Evolutionary conservation across 2,113 vertebrate species (phyloP).

Genomic region (Esox niger): DNA sequence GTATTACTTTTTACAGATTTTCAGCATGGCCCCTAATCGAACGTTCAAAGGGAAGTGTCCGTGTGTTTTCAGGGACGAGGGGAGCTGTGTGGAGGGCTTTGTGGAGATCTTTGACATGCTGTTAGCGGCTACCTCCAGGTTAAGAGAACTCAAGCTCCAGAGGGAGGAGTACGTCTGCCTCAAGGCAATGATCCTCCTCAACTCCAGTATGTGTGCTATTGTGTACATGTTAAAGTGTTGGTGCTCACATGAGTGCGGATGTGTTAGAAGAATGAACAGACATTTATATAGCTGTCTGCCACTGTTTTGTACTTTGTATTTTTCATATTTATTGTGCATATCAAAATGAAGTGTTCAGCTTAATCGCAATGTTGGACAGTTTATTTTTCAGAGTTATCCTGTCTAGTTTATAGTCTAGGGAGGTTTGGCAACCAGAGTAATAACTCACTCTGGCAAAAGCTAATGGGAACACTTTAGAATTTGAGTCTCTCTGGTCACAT

Average conservation of each 20-base stretch:
- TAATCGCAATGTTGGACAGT: neutral
- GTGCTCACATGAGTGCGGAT: conserved; percentile 2
- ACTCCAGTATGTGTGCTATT: conserved; percentile 87
- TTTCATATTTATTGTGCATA: no score
- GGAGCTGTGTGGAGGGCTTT: conserved; percentile 93
- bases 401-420: conserved; percentile 9
- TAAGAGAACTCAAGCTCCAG: conserved; percentile 92
- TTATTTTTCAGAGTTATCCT: conserved; percentile 12
- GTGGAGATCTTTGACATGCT: conserved; percentile 98
- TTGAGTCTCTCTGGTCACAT: conserved; percentile 12
- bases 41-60: neutral
- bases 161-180: conserved; percentile 95
- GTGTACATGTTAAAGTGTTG: conserved; percentile 20
- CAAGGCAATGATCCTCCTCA: conserved; percentile 98
- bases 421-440: conserved; percentile 28
- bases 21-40: no score
- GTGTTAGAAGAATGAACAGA: neutral
- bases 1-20: no score
- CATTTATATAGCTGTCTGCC: neutral
- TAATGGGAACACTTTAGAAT: conserved; percentile 40
- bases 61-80: conserved; percentile 81
- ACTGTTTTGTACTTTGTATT: no score
- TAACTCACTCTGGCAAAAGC: conserved; percentile 21
- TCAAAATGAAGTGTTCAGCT: neutral
- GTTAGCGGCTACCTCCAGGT: conserved; percentile 88